Conservation (phyloP, 1,140 invertebrate genomes). For the Batillaria attramentaria region DNA sequence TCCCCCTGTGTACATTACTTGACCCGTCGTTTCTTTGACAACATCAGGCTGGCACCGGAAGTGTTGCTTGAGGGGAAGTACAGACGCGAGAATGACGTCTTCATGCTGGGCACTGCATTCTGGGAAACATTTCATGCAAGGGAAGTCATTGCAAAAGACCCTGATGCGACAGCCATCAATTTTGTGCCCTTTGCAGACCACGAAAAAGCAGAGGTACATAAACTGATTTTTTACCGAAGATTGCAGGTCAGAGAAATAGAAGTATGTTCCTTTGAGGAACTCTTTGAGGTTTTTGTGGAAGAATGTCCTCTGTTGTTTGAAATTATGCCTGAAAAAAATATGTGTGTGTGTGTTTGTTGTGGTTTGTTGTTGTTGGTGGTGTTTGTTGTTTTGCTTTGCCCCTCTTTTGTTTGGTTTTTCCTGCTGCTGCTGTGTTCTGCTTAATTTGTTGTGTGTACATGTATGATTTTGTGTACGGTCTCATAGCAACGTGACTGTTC, state of each 20-base stretch:
- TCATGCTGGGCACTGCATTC: conserved; percentile 26
- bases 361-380: not conserved
- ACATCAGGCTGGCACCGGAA: conserved; percentile 30
- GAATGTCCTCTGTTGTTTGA: too few relatives aligned
- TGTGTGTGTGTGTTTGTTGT: not conserved
- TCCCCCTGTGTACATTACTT: too few relatives aligned
- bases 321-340: too few relatives aligned
- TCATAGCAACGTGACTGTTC: too few relatives aligned
- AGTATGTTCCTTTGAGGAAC: not conserved
- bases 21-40: too few relatives aligned
- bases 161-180: not conserved
- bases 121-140: conserved; percentile 16
- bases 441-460: too few relatives aligned
- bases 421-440: too few relatives aligned
- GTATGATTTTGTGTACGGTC: too few relatives aligned
- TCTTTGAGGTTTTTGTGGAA: not conserved
- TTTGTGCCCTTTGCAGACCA: conserved; percentile 21
- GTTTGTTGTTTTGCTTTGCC: not conserved
- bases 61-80: conserved; percentile 14
- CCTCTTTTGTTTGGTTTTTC: too few relatives aligned
- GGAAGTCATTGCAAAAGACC: conserved; percentile 3
- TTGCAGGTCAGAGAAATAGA: not conserved
- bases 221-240: not conserved
- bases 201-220: not conserved
- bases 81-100: conserved; percentile 5